Evolutionary conservation across 2,113 vertebrate genomes (phyloP).

Genomic region (Eurystomus gularis): DNA sequence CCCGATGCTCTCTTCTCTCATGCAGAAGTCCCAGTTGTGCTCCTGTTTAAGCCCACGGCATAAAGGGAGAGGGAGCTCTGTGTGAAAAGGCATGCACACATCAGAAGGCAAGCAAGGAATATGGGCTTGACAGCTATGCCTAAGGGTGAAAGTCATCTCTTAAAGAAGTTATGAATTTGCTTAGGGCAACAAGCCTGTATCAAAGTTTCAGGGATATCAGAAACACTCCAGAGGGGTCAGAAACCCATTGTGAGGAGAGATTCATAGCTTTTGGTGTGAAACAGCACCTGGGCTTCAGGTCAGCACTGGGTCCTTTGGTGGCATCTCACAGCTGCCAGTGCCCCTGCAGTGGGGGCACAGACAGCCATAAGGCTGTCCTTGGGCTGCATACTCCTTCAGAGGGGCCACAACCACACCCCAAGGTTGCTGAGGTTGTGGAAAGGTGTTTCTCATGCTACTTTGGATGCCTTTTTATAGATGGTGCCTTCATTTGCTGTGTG

Average conservation of each 20-base stretch:
- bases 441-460: neutral
- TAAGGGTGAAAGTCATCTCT: conserved; percentile 42
- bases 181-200: conserved; percentile 29
- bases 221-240: neutral
- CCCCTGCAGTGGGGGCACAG: neutral
- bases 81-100: neutral
- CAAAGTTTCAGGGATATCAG: conserved; percentile 34
- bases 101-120: conserved; percentile 12
- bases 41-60: neutral
- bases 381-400: accelerated
- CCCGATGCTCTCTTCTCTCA: neutral
- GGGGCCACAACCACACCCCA: neutral
- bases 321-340: neutral
- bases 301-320: neutral
- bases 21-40: neutral
- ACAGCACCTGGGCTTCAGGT: neutral
- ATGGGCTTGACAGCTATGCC: conserved; percentile 31
- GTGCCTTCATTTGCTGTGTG: neutral
- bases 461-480: neutral
- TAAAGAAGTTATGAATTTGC: conserved; percentile 51
- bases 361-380: neutral
- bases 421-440: neutral
- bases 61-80: neutral
- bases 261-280: neutral
- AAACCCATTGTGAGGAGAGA: neutral